Percentiles rank a stretch among this genome's conserved stretches.
phyloP scores from a whole-genome alignment of 2,113 vertebrate genomes.

The Pteruthius melanotis region DNA sequence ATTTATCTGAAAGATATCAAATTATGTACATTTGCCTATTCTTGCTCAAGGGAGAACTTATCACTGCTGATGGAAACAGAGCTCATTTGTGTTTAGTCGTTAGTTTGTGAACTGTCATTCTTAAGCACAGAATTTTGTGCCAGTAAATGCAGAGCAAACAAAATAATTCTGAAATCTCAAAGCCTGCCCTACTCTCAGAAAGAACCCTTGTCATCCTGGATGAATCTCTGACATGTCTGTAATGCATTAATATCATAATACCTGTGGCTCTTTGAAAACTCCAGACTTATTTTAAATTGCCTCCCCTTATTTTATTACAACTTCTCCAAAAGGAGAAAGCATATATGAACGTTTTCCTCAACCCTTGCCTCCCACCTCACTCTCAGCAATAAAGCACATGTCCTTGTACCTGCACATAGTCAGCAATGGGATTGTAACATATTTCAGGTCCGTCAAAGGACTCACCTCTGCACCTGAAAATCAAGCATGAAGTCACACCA shows the following conservation, averaged over 20 bases:
- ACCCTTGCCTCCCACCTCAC: background rate
- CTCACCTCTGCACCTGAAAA: constrained; percentile 8
- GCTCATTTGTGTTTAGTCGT: background rate
- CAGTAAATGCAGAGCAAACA: background rate
- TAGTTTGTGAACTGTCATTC: background rate
- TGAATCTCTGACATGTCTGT: background rate
- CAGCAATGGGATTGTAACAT: background rate
- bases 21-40: background rate
- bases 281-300: background rate
- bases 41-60: background rate
- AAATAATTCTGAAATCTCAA: background rate
- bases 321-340: background rate
- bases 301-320: background rate
- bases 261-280: background rate
- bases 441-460: background rate
- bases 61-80: background rate
- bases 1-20: background rate
- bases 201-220: background rate
- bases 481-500: background rate
- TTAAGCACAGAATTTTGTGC: background rate
- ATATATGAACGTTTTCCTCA: background rate
- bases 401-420: background rate
- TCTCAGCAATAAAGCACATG: background rate
- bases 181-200: background rate
- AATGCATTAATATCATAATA: background rate